phyloP scores from a whole-genome alignment of 2,888 invertebrate species.

The Copidosoma aretas region DNA sequence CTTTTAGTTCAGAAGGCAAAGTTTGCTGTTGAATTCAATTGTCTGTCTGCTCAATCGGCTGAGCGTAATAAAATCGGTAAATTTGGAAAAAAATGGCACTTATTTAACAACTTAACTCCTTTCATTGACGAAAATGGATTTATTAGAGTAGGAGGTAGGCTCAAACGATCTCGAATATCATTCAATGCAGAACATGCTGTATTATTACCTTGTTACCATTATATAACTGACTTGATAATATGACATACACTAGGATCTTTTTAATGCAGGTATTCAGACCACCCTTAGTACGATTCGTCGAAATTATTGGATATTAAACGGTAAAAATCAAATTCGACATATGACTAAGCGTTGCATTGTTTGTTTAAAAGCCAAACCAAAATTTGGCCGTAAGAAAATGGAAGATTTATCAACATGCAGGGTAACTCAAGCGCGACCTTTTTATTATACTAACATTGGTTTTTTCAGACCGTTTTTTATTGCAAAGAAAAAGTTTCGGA shows the following conservation, averaged over 20 bases:
- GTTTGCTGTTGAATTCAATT: too few relatives aligned
- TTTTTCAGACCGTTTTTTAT: constrained; percentile 34
- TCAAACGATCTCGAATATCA: not conserved
- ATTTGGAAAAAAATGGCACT: not conserved
- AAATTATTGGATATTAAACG: too few relatives aligned
- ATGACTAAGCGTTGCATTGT: too few relatives aligned
- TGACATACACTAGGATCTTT: not conserved
- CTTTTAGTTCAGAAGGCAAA: too few relatives aligned
- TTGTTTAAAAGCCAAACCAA: too few relatives aligned
- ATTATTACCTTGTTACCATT: constrained; percentile 15
- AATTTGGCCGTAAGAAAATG: constrained; percentile 23
- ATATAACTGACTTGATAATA: constrained; percentile 9
- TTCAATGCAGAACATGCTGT: constrained; percentile 7
- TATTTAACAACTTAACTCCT: not conserved
- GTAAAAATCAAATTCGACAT: too few relatives aligned
- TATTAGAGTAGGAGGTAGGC: not conserved
- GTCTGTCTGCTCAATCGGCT: too few relatives aligned
- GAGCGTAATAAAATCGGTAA: too few relatives aligned
- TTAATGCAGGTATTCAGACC: too few relatives aligned
- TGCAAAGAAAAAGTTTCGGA: constrained; percentile 27
- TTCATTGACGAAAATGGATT: constrained; percentile 1
- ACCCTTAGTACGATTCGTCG: too few relatives aligned
- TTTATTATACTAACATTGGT: constrained; percentile 29
- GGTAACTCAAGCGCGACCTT: constrained; percentile 14
- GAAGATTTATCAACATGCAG: constrained; percentile 22